Conservation (phyloP, 2,113 vertebrate genomes). For the Pica pica region DNA sequence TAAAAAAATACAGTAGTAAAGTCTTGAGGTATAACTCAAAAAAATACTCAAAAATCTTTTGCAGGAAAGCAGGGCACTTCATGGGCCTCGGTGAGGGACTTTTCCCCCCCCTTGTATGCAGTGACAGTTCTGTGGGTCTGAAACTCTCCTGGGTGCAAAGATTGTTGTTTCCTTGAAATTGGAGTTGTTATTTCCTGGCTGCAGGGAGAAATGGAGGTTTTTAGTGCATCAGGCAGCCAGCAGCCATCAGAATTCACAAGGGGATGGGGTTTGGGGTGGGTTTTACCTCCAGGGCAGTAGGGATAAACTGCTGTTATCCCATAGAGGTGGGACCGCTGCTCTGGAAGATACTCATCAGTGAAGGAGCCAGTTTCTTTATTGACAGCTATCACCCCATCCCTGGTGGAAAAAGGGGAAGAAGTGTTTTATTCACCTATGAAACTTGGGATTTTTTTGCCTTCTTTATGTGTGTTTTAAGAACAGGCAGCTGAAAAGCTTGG, state of each 20-base stretch:
- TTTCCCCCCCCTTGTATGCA: background rate
- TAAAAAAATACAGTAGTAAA: constrained; percentile 87
- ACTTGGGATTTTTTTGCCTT: fast-evolving
- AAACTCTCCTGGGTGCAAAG: constrained; percentile 11
- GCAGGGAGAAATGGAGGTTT: background rate
- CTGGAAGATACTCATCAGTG: constrained; percentile 89
- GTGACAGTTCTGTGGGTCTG: constrained; percentile 30
- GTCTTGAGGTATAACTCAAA: constrained; percentile 90
- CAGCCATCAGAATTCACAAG: fast-evolving
- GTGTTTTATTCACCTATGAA: background rate
- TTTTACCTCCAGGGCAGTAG: constrained; percentile 85
- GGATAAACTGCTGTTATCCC: constrained; percentile 89
- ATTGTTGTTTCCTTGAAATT: background rate
- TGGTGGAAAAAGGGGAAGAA: constrained; percentile 29
- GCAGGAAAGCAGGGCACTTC: constrained; percentile 37
- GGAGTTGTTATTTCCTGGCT: constrained; percentile 66
- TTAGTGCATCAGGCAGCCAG: fast-evolving
- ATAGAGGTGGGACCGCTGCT: constrained; percentile 94
- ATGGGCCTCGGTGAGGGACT: background rate
- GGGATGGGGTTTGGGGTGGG: too few species aligned
- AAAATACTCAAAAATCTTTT: constrained; percentile 77
- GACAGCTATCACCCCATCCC: constrained; percentile 89
- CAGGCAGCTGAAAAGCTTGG: background rate
- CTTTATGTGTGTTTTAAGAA: fast-evolving
- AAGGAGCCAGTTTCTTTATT: constrained; percentile 81